Evolutionary conservation across 2,888 invertebrate genomes (phyloP).

Genomic region (Phyto melanocephala): DNA sequence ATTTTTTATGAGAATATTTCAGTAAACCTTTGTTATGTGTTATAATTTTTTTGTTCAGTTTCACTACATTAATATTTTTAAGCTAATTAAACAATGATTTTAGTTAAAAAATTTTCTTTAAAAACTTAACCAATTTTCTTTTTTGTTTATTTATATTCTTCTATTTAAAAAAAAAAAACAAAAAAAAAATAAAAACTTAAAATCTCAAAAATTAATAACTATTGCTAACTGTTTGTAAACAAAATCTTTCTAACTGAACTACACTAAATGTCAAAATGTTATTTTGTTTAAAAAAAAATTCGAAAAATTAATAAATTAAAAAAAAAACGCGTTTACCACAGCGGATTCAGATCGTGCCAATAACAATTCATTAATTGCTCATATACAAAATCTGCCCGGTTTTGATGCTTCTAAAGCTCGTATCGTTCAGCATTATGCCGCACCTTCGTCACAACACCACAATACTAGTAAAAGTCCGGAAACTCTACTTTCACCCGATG

Average conservation of each 20-base stretch:
- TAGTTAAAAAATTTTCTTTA: slow-evolving; percentile 30
- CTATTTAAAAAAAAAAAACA: slow-evolving; percentile 43
- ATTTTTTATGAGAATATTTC: too few relatives aligned
- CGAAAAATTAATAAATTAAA: background rate
- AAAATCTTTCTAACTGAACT: background rate
- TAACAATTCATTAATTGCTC: slow-evolving; percentile 85
- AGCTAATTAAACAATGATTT: slow-evolving; percentile 15
- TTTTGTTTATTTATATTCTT: slow-evolving; percentile 57
- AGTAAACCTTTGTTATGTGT: background rate
- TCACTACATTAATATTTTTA: background rate
- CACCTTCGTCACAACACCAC: slow-evolving; percentile 71
- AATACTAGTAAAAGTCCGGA: slow-evolving; percentile 73
- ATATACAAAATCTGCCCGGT: slow-evolving; percentile 84
- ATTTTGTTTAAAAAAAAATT: slow-evolving; percentile 13
- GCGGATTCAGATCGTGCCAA: slow-evolving; percentile 81
- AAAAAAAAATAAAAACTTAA: slow-evolving; percentile 40
- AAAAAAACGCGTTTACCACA: slow-evolving; percentile 59
- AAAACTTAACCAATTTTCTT: slow-evolving; percentile 51
- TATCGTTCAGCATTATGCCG: slow-evolving; percentile 84
- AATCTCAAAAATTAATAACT: too few relatives aligned
- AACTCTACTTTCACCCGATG: slow-evolving; percentile 79
- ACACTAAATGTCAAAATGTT: slow-evolving; percentile 24
- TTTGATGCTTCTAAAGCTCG: slow-evolving; percentile 85
- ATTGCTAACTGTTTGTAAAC: slow-evolving; percentile 48
- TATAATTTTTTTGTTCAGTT: background rate